Percentiles rank a stretch among this genome's conserved stretches.
phyloP scores from a whole-genome alignment of 2,888 invertebrate species.

The Mythimna loreyi region DNA sequence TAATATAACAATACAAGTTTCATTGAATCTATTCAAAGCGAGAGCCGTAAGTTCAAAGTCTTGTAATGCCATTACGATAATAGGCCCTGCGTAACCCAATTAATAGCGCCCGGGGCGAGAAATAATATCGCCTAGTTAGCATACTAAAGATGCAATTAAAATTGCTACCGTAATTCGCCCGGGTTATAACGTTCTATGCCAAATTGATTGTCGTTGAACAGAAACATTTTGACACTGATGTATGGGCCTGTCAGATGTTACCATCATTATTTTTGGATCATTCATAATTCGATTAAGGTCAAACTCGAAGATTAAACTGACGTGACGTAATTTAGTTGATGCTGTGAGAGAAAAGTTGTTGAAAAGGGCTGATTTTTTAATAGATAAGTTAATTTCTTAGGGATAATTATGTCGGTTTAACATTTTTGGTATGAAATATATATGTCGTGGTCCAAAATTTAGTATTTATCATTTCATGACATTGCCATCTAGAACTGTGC shows the following conservation, averaged over 20 bases:
- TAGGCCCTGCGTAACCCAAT: slow-evolving; percentile 17
- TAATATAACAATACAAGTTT: neutral
- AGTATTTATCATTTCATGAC: too few species aligned
- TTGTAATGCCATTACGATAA: slow-evolving; percentile 9
- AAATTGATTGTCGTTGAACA: slow-evolving; percentile 41
- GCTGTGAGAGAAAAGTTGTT: neutral
- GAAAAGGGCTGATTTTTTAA: too few species aligned
- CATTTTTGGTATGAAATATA: too few species aligned
- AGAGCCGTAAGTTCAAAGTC: slow-evolving; percentile 10
- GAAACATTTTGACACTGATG: slow-evolving; percentile 36
- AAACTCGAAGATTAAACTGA: neutral
- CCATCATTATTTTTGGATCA: slow-evolving; percentile 18
- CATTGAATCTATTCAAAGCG: neutral
- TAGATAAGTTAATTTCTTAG: too few species aligned
- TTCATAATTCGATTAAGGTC: slow-evolving; percentile 30
- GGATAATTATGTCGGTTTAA: too few species aligned
- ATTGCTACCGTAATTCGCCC: slow-evolving; percentile 18
- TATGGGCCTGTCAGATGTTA: slow-evolving; percentile 17
- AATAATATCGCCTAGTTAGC: slow-evolving; percentile 37
- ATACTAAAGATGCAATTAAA: slow-evolving; percentile 38
- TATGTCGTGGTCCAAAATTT: too few species aligned
- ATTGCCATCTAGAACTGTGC: too few species aligned
- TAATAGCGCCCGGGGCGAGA: slow-evolving; percentile 21
- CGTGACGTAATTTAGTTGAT: neutral
- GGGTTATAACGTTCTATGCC: slow-evolving; percentile 19